Evolutionary conservation across 2,797 vertebrate genomes (phyloP).

Genomic region (Periparus ater): DNA sequence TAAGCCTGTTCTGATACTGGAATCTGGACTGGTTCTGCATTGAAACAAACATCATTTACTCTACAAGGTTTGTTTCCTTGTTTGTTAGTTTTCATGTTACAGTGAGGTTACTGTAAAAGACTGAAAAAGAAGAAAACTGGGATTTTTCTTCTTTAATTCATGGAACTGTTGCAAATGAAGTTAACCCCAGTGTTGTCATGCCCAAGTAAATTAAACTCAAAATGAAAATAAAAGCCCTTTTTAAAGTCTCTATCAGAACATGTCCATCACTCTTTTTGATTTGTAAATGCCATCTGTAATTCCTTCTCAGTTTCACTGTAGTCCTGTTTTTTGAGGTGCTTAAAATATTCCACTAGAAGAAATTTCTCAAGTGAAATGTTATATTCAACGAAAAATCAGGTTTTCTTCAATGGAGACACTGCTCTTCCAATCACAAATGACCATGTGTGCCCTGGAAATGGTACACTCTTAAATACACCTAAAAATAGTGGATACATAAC

Average conservation of each 20-base stretch:
- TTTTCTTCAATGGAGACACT: neutral
- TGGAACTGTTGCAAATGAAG: neutral
- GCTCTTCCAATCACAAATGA: neutral
- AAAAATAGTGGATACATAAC: neutral
- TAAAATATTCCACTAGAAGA: neutral
- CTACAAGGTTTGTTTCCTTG: neutral
- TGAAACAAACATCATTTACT: neutral
- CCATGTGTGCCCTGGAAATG: neutral
- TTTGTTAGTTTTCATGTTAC: neutral
- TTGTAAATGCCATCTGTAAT: neutral
- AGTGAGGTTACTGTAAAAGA: neutral
- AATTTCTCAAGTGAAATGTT: neutral
- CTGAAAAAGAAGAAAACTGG: neutral
- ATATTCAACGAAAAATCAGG: neutral
- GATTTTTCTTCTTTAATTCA: neutral
- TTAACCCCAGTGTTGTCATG: neutral
- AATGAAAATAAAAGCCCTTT: neutral
- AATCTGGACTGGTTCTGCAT: neutral
- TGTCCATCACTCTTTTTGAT: neutral
- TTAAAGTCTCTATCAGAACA: neutral
- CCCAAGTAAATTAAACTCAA: neutral
- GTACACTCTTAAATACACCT: accelerated
- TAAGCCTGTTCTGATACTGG: neutral
- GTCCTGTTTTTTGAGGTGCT: neutral
- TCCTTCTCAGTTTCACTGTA: neutral